Evolutionary conservation across 1,140 invertebrate species (phyloP).

Genomic region (Aricia agestis): DNA sequence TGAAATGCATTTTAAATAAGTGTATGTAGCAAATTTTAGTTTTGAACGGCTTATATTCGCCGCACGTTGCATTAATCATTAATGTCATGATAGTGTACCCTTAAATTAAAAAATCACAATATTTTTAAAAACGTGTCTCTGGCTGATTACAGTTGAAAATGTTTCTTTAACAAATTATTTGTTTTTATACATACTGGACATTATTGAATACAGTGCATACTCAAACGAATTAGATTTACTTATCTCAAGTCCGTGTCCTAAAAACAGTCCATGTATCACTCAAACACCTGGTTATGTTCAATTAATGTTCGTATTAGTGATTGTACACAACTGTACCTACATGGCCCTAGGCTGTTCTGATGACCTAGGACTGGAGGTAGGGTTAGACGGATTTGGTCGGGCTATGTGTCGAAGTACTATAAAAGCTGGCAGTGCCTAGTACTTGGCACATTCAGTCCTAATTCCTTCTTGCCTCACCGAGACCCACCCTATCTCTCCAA

Average conservation of each 20-base stretch:
- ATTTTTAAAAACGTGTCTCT: too few relatives aligned
- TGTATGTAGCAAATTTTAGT: too few relatives aligned
- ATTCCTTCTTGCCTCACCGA: constrained; percentile 40
- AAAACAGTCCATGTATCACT: not conserved
- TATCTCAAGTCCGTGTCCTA: not conserved
- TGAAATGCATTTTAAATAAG: too few relatives aligned
- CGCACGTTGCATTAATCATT: too few relatives aligned
- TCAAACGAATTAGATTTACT: not conserved
- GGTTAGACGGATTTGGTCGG: constrained; percentile 60
- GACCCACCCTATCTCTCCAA: constrained; percentile 40
- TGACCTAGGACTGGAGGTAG: constrained; percentile 64
- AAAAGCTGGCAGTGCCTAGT: constrained; percentile 45
- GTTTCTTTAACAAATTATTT: too few relatives aligned
- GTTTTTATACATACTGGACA: too few relatives aligned
- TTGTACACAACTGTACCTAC: constrained; percentile 39
- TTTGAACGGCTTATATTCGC: too few relatives aligned
- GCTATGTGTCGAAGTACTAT: constrained; percentile 58
- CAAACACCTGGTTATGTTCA: not conserved
- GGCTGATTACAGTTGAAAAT: too few relatives aligned
- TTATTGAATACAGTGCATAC: too few relatives aligned
- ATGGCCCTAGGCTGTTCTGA: constrained; percentile 43
- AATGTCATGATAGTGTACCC: too few relatives aligned
- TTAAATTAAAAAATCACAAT: too few relatives aligned
- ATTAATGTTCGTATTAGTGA: not conserved
- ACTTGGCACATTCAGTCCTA: constrained; percentile 55